Base-by-base conservation (phyloP, 2,797 vertebrate species). In the Lepus townsendii region DNA sequence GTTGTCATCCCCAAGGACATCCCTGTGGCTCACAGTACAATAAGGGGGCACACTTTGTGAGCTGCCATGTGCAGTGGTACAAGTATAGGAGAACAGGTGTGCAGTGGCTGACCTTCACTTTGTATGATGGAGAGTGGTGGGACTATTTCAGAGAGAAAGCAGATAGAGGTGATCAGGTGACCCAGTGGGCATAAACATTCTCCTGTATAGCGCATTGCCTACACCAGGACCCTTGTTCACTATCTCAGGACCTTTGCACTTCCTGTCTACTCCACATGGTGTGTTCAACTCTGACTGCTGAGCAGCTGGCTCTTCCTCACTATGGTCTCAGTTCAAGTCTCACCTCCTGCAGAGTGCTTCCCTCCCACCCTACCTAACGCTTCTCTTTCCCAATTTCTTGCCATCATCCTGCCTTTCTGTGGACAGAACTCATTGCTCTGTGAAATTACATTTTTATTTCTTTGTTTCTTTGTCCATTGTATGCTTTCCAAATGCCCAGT, bases 401-500 rank as follows among this genome's bases (percentile, higher is more conserved):
- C 63, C 87, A 3, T 52, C 20, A 7, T 22, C 16, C 7, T 27
- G 19, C n/a, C 38, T 42, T 86, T 84, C 90, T 42, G 47, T 85
- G 52, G 62, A 24, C 30, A 90, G 42, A 77, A n/a, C 50, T 83
- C 47, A 62, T 68, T 3, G 17, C 82, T 76, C 60, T 86, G 17
- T 72, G 79, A 77, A 65, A 72, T 92, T 14, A 30, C 4, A 9
- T 16, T 79, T 69, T 69, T 83, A 52, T 83, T 65, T 78, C 47
- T 93, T 57, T 57, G 20, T 30, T 82, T 92, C 27, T 75, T 76
- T 75, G 47, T 65, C 75, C 69, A 20, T 93, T 94, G 63, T 83
- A 63, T 83, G 42, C 54, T 86, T 94, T 68, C 65, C 68, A 52
- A 82, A 68, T 57, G 47, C 82, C 90, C 68, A 5, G 19, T 38